phyloP scores from a whole-genome alignment of 2,113 vertebrate species.

The Bubo blakistoni region DNA sequence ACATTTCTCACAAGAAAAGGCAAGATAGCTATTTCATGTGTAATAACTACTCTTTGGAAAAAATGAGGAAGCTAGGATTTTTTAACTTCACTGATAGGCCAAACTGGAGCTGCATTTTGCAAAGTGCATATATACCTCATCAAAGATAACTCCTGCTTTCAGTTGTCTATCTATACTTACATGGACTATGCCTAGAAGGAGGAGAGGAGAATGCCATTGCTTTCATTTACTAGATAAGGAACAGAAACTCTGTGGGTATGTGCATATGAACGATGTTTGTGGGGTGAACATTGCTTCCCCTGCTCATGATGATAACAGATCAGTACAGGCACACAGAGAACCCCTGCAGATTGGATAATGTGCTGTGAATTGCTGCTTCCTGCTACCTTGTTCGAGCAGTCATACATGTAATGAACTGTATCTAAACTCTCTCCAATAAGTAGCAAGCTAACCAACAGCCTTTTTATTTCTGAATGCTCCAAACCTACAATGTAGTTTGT shows the following conservation, averaged over 20 bases:
- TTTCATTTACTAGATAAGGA: neutral
- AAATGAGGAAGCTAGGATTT: neutral
- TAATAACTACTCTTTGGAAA: neutral
- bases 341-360: neutral
- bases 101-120: neutral
- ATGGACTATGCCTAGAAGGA: neutral
- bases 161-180: neutral
- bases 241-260: neutral
- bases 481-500: neutral
- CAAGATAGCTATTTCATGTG: neutral
- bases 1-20: neutral
- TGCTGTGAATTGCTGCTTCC: neutral
- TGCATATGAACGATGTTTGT: rapidly evolving
- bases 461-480: neutral
- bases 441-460: neutral
- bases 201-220: neutral
- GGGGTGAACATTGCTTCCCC: neutral
- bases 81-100: neutral
- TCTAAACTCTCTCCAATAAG: neutral
- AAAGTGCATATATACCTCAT: neutral
- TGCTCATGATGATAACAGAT: neutral
- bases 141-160: neutral
- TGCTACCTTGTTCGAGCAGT: neutral
- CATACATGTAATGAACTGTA: neutral
- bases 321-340: neutral